These are phyloP conservation scores for Tapirus indicus DNA, from an alignment of 2,797 vertebrate species.

Conservation along the genomic window DNA sequence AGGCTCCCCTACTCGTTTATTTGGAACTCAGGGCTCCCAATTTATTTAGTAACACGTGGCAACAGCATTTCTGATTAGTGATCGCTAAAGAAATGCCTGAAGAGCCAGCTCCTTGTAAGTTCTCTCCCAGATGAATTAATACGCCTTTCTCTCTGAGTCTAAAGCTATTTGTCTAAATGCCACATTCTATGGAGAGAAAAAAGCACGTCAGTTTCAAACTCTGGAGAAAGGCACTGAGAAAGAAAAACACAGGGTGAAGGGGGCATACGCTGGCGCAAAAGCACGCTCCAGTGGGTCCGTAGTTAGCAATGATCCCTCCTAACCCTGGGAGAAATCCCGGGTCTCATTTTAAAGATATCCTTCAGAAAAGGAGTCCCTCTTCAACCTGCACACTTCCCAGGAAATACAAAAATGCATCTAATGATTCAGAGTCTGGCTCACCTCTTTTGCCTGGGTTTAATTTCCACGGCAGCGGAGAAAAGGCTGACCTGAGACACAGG, in stretches of 20 bases:
- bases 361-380: constrained; percentile 26
- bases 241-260: background rate
- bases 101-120: background rate
- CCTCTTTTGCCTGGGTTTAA: constrained; percentile 17
- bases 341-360: background rate
- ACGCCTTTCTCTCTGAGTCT: background rate
- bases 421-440: background rate
- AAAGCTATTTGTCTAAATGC: background rate
- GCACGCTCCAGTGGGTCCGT: background rate
- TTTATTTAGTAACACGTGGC: background rate
- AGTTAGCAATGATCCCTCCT: background rate
- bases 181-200: background rate
- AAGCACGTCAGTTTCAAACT: background rate
- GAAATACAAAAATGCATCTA: background rate
- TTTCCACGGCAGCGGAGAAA: background rate
- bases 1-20: background rate
- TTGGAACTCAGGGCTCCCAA: background rate
- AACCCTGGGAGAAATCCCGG: background rate
- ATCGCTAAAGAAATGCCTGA: background rate
- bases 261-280: background rate
- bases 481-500: background rate
- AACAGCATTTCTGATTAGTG: background rate
- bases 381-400: background rate
- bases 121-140: background rate
- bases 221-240: background rate